Evolutionary conservation across 2,113 vertebrate species (phyloP).

Genomic region (Murina feae): DNA sequence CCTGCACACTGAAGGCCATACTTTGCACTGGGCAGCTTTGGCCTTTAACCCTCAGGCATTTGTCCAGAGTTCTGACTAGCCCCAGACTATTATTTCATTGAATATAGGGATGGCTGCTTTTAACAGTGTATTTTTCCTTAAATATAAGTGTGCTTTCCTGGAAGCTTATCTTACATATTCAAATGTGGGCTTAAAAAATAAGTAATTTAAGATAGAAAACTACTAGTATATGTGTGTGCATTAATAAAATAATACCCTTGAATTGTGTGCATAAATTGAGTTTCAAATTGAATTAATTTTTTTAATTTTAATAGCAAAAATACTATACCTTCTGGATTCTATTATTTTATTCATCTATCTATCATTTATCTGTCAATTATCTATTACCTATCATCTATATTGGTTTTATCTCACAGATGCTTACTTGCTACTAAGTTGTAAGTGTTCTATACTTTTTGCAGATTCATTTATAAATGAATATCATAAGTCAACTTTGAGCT

Average conservation of each 20-base stretch:
- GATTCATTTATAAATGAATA: not conserved
- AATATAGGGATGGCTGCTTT: not conserved
- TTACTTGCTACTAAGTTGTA: not conserved
- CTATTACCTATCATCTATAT: not conserved
- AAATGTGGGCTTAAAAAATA: not conserved
- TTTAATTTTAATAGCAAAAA: not conserved
- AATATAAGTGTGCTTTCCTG: not conserved
- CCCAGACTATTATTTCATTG: not conserved
- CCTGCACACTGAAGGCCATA: not conserved
- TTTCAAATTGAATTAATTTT: not conserved
- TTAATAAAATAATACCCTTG: not conserved
- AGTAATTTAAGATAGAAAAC: not conserved
- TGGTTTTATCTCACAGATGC: not conserved
- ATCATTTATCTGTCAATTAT: not conserved
- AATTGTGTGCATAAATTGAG: not conserved
- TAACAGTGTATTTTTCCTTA: not conserved
- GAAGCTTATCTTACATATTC: not conserved
- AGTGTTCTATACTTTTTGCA: not conserved
- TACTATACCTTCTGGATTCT: not conserved
- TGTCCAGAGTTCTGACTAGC: not conserved
- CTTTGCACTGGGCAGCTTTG: not conserved
- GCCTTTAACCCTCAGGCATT: not conserved
- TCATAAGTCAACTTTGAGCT: not conserved
- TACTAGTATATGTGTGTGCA: too few relatives aligned
- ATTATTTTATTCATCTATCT: not conserved